Conservation (phyloP, 2,113 vertebrate genomes). For the Myodes glareolus region DNA sequence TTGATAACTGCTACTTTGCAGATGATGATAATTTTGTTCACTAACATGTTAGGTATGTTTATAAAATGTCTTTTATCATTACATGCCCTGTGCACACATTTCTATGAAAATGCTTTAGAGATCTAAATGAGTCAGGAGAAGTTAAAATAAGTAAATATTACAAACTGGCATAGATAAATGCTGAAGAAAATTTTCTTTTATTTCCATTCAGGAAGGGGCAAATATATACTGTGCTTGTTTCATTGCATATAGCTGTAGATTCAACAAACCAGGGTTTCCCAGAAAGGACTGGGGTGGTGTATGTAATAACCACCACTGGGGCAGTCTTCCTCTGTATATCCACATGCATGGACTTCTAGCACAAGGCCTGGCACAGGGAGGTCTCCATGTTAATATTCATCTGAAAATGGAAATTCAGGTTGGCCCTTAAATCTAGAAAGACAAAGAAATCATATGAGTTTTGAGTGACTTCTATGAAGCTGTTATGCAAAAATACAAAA, state of each 20-base stretch:
- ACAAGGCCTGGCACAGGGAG: neutral
- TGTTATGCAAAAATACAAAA: neutral
- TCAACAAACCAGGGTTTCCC: neutral
- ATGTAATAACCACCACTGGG: neutral
- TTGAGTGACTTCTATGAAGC: neutral
- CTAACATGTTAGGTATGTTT: no score
- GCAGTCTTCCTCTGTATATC: accelerated
- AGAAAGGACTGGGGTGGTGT: neutral
- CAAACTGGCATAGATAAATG: neutral
- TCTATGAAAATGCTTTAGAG: neutral
- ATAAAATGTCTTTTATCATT: neutral
- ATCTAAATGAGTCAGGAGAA: neutral
- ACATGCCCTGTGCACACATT: neutral
- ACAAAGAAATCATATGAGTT: neutral
- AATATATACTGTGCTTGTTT: neutral
- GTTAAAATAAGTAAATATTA: neutral
- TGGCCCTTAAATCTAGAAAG: neutral
- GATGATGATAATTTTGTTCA: neutral
- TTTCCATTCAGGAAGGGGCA: neutral
- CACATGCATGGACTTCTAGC: no score
- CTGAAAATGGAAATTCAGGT: neutral
- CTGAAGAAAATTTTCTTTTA: neutral
- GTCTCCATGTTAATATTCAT: neutral
- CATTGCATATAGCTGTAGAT: neutral
- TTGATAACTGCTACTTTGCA: neutral